Evolutionary conservation across 2,797 vertebrate species (phyloP).

Genomic region (Danio tinwini): DNA sequence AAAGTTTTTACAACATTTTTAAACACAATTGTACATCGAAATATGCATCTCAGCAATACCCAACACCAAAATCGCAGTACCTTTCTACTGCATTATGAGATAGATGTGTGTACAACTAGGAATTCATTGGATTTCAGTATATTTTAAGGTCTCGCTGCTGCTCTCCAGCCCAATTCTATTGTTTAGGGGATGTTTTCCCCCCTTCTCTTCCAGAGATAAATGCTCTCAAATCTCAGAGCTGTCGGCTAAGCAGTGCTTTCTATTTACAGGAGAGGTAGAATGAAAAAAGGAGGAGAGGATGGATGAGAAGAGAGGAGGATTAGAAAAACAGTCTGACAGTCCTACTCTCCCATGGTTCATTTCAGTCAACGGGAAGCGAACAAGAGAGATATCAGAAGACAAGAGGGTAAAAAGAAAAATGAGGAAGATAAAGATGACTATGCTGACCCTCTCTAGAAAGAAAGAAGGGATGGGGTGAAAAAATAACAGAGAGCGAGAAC

Average conservation of each 20-base stretch:
- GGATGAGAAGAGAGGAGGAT: conserved; percentile 36
- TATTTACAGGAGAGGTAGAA: conserved; percentile 25
- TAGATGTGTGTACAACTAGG: conserved; percentile 7
- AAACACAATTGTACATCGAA: neutral
- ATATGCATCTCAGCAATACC: neutral
- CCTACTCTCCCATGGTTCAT: conserved; percentile 72
- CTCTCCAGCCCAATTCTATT: conserved; percentile 22
- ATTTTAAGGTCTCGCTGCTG: conserved; percentile 18
- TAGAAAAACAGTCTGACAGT: conserved; percentile 70
- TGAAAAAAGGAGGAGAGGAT: conserved; percentile 33
- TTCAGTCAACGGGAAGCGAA: conserved; percentile 66
- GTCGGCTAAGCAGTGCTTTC: conserved; percentile 39
- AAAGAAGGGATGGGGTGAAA: conserved; percentile 12
- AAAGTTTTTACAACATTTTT: too few species aligned
- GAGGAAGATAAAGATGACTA: conserved; percentile 28
- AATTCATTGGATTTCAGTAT: conserved; percentile 2
- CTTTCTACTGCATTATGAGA: neutral
- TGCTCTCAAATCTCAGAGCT: conserved; percentile 50
- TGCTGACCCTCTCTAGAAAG: neutral
- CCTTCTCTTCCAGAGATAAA: conserved; percentile 27
- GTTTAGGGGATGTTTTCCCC: neutral
- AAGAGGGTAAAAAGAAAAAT: conserved; percentile 43
- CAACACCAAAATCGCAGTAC: neutral
- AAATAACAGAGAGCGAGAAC: neutral
- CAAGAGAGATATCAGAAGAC: conserved; percentile 26